Evolutionary conservation across 2,888 invertebrate species (phyloP), one percentile per base, ranked within the genome.

Genomic region (Phytoseiulus persimilis): DNA sequence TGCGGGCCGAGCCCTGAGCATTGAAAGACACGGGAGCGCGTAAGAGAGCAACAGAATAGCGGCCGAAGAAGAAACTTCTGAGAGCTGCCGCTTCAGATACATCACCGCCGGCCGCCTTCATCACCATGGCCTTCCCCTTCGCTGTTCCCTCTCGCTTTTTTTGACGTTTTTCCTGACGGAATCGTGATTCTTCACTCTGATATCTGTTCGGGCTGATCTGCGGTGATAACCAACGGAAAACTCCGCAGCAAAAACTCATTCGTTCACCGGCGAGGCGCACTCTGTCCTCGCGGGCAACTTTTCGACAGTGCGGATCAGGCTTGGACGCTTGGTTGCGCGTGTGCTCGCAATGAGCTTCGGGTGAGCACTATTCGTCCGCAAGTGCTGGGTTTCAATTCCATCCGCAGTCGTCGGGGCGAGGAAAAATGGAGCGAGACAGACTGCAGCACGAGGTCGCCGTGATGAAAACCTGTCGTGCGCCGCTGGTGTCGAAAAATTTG

Each of bases 51-150:
- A 65, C 28, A 28, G 65, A 65, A 65, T 6, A 65, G 9, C 5
- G 65, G 28, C 23, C 46, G 46, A 46, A 65, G 28, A 28, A 65
- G 18, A 28, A 65, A 65, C 65, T 65, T 65, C 65, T 65, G 65
- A 65, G 65, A 65, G 65, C 65, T 65, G 65, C 65, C 65, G 65
- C 65, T 65, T 65, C 65, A 65, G 65, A 65, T 65, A 65, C 65
- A 65, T 65, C 65, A 65, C 65, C 65, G 65, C 65, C 65, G 39
- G 39, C 39, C 39, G 65, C 65, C 65, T 65, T 65, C 65, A 28
- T 65, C 65, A 28, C 65, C 65, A 23, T 65, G 65, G 65, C 65
- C 65, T 65, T 65, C 18, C 65, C 23, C 65, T 65, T 65, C 65
- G 18, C 65, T 65, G 65, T 65, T 65, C 14, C 46, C 46, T 14